phyloP scores from a whole-genome alignment of 1,140 invertebrate species.

The Bombyx mandarina region DNA sequence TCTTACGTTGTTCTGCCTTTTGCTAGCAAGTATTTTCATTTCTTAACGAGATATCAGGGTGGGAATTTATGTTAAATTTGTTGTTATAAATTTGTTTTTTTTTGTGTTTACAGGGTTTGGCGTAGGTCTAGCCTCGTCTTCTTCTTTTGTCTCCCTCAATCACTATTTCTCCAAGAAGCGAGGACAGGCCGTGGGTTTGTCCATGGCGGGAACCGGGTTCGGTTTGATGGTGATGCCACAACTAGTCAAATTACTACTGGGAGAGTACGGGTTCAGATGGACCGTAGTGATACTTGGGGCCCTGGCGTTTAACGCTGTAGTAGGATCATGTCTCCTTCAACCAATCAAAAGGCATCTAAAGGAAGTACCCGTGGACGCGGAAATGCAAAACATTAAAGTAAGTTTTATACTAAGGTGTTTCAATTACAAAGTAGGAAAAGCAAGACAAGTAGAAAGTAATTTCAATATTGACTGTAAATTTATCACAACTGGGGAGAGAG shows the following conservation, averaged over 20 bases:
- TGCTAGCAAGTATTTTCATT: too few relatives aligned
- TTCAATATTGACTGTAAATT: too few relatives aligned
- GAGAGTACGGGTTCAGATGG: conserved; percentile 75
- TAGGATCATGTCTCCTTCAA: conserved; percentile 78
- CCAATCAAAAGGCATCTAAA: conserved; percentile 77
- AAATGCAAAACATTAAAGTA: conserved; percentile 70
- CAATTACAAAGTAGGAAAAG: neutral
- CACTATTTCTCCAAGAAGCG: conserved; percentile 81
- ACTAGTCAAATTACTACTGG: conserved; percentile 74
- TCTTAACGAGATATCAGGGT: too few relatives aligned
- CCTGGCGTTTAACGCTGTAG: conserved; percentile 75
- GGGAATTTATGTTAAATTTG: too few relatives aligned
- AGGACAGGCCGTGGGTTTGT: conserved; percentile 82
- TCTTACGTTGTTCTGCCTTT: too few relatives aligned
- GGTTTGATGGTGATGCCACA: conserved; percentile 84
- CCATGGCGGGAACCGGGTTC: conserved; percentile 82
- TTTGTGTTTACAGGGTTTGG: conserved; percentile 73
- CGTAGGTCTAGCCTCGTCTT: conserved; percentile 78
- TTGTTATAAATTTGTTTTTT: neutral
- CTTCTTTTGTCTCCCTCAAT: conserved; percentile 81
- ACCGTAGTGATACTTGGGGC: conserved; percentile 78
- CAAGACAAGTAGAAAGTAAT: too few relatives aligned
- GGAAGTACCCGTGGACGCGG: conserved; percentile 72
- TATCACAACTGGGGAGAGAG: too few relatives aligned
- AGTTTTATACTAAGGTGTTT: neutral